Base-by-base conservation (phyloP, 2,888 invertebrate species). In the Cataglyphis livida region DNA sequence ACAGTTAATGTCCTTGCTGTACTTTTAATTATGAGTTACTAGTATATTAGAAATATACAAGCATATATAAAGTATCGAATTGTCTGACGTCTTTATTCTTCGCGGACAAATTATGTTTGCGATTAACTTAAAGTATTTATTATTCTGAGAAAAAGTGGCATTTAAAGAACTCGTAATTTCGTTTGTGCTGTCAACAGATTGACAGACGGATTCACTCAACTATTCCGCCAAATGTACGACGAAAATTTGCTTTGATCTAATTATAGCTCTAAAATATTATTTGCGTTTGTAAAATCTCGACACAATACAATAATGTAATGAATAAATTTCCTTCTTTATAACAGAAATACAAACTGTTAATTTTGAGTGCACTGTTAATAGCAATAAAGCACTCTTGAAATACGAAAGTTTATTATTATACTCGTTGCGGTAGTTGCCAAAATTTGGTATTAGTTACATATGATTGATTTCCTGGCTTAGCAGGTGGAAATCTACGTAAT, bases 351-450 rank as follows among this genome's bases (percentile, higher is more conserved):
- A 28, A 28, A 44, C 10, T 10, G 44, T 44, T 38, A 65, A 2
- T 38, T 59, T 59, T 32, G 9, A 59, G 18, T 12, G 18, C 28
- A 28, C 25, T 9, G 59, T 79, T 70, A 71, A 54, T 25, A 44
- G 38, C 44, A 12, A 71, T 21, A n/a, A 70, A n/a, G 7, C 7
- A 6, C 32, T 78, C 78, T 70, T 7, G 18, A 70, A 79, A 79
- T 71, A 70, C 73, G 44, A 70, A 18, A 32, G 25, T 79, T 70
- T 79, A 71, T 79, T 79, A 79, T 70, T 70, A 79, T 57, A 79
- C 21, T 70, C 35, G 44, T 32, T 79, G 59, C 59, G 18, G 18
- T 59, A 21, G 21, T 48, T 71, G 78, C 78, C 71, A 79, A 41
- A 57, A 44, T 59, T 79, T 12, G 25, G 73, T 38, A 44, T 15